Percentiles rank a stretch among this genome's conserved stretches.
phyloP scores from a whole-genome alignment of 2,113 vertebrate genomes.

The Gallinago media region DNA sequence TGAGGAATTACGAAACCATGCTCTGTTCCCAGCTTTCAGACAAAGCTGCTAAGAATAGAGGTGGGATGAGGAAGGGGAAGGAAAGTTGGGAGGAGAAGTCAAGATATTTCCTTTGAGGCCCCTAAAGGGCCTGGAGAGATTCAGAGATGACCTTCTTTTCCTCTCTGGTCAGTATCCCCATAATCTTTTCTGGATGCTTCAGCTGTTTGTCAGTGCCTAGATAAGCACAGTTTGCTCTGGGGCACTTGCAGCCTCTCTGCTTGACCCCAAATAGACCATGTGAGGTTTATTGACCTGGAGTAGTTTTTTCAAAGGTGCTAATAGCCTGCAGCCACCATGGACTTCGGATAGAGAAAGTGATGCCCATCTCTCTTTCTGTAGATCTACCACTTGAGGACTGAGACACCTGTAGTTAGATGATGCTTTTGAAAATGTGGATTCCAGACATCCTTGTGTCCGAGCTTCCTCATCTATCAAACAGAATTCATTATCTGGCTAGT shows the following conservation, averaged over 20 bases:
- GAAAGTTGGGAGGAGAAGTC: conserved; percentile 51
- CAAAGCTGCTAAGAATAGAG: conserved; percentile 61
- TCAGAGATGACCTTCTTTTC: conserved; percentile 1
- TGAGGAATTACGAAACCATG: neutral
- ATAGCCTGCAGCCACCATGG: neutral
- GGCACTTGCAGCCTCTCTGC: neutral
- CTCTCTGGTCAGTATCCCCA: neutral
- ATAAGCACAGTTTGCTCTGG: neutral
- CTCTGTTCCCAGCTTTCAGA: conserved; percentile 6
- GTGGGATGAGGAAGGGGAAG: conserved; percentile 54
- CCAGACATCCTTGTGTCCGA: neutral
- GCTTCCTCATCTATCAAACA: too few relatives aligned
- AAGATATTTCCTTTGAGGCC: conserved; percentile 51
- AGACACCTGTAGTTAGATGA: neutral
- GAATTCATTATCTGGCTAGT: too few relatives aligned
- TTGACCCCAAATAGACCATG: neutral
- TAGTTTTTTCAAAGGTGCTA: neutral
- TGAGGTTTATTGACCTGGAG: neutral
- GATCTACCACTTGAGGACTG: neutral
- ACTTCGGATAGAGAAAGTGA: neutral
- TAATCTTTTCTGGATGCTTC: neutral
- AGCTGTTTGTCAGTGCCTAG: neutral
- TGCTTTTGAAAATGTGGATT: neutral
- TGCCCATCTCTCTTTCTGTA: neutral
- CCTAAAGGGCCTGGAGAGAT: conserved; percentile 7